phyloP scores from a whole-genome alignment of 2,888 invertebrate species.

The Dolichopus griseipennis region DNA sequence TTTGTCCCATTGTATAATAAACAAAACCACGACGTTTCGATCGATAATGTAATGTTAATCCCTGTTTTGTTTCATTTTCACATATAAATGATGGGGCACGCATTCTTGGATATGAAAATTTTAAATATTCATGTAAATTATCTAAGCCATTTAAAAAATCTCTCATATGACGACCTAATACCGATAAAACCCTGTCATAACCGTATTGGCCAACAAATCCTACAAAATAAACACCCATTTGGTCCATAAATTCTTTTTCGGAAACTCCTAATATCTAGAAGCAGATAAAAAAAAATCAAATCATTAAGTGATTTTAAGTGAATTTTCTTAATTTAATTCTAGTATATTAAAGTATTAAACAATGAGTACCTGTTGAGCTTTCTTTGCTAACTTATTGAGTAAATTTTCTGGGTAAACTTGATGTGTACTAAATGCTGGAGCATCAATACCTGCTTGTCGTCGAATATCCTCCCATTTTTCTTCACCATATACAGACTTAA shows the following conservation, averaged over 20 bases:
- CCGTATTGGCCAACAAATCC: slow-evolving; percentile 90
- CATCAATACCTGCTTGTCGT: slow-evolving; percentile 74
- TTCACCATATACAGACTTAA: slow-evolving; percentile 88
- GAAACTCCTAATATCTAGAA: slow-evolving; percentile 73
- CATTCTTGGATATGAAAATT: slow-evolving; percentile 86
- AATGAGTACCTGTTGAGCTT: slow-evolving; percentile 66
- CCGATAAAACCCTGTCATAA: slow-evolving; percentile 83
- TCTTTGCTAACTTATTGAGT: slow-evolving; percentile 73
- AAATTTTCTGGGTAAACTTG: slow-evolving; percentile 89
- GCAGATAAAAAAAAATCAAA: slow-evolving; percentile 24
- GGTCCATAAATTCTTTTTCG: slow-evolving; percentile 84
- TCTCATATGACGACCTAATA: slow-evolving; percentile 85
- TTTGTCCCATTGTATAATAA: slow-evolving; percentile 95
- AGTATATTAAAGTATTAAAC: background rate
- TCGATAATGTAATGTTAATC: slow-evolving; percentile 85
- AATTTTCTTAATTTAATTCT: too few species aligned
- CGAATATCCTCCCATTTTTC: slow-evolving; percentile 89
- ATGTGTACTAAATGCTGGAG: slow-evolving; percentile 80
- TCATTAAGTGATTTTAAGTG: too few species aligned
- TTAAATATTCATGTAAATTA: slow-evolving; percentile 93
- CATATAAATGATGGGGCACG: slow-evolving; percentile 94
- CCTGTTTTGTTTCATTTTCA: slow-evolving; percentile 87
- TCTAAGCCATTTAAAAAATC: slow-evolving; percentile 94
- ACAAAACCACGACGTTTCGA: slow-evolving; percentile 90
- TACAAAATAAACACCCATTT: slow-evolving; percentile 90